Evolutionary conservation across 1,140 invertebrate species (phyloP).

Genomic region (Aporrectodea caliginosa): DNA sequence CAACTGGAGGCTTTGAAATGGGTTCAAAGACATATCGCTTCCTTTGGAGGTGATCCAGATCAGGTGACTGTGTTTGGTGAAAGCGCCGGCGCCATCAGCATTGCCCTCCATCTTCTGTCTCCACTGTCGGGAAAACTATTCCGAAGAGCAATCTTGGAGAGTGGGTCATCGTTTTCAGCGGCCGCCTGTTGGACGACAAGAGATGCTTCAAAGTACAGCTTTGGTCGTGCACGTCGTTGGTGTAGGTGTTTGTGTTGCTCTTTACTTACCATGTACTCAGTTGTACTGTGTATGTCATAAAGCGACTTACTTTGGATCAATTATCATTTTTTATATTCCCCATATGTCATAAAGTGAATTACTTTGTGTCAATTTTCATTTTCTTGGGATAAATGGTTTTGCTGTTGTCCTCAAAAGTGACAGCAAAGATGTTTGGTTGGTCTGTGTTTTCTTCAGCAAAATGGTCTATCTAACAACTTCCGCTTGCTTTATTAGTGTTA

Average conservation of each 20-base stretch:
- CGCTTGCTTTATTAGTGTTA: too few relatives aligned
- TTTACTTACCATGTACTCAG: too few relatives aligned
- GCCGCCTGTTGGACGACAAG: neutral
- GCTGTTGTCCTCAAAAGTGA: too few relatives aligned
- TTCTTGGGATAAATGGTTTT: too few relatives aligned
- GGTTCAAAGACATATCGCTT: conserved; percentile 35
- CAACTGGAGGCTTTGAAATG: conserved; percentile 35
- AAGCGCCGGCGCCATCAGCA: neutral
- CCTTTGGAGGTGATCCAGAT: conserved; percentile 35
- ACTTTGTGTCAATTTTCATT: too few relatives aligned
- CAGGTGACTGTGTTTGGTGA: conserved; percentile 4
- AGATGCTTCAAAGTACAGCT: neutral
- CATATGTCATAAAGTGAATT: too few relatives aligned
- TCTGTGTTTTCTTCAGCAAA: too few relatives aligned
- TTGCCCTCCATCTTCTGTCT: conserved; percentile 15
- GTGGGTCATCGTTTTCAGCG: conserved; percentile 25
- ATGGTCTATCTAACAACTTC: too few relatives aligned
- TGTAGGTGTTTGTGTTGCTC: neutral
- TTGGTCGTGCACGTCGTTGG: neutral
- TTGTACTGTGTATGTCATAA: too few relatives aligned
- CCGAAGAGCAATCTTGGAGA: neutral
- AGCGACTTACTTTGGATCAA: too few relatives aligned
- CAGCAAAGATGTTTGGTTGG: too few relatives aligned
- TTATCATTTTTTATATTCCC: too few relatives aligned
- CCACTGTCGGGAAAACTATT: conserved; percentile 5